Conservation (phyloP, 1,140 invertebrate species). For the Ceratosolen fusciceps region DNA sequence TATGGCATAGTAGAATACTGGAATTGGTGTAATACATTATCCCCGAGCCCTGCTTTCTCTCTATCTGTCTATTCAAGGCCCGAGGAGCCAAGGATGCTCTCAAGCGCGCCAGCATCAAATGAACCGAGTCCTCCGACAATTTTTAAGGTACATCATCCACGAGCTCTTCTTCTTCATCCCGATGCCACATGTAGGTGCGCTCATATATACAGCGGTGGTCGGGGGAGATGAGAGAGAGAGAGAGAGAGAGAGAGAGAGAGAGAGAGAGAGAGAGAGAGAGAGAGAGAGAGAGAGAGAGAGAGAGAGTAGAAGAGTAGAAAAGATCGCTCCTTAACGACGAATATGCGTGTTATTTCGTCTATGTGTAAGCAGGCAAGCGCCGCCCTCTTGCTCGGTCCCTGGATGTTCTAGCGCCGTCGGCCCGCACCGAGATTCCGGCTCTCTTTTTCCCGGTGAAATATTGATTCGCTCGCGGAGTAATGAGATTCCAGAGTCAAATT, state of each 20-base stretch:
- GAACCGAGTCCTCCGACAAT: slow-evolving; percentile 40
- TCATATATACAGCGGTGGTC: no score
- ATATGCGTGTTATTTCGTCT: no score
- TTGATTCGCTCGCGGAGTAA: slow-evolving; percentile 60
- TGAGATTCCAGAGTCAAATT: slow-evolving; percentile 64
- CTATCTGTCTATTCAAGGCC: neutral
- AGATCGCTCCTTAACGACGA: no score
- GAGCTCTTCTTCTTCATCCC: no score
- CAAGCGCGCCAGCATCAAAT: slow-evolving; percentile 29
- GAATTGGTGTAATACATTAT: slow-evolving; percentile 22
- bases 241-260: no score
- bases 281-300: no score
- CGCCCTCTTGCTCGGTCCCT: neutral
- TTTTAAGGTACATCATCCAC: slow-evolving; percentile 38
- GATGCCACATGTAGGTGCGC: no score
- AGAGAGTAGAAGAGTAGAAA: no score
- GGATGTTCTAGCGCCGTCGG: slow-evolving; percentile 40
- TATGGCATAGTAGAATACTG: slow-evolving; percentile 3
- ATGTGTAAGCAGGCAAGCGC: no score
- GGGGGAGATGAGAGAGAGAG: no score
- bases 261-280: no score
- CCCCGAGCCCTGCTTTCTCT: neutral
- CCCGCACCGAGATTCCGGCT: slow-evolving; percentile 44
- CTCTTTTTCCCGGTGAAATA: slow-evolving; percentile 55
- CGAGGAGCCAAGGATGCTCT: neutral